Percentiles rank a stretch among this genome's conserved stretches.
Evolutionary conservation across 2,113 vertebrate species (phyloP).

Genomic region (Gymnarchus niloticus): DNA sequence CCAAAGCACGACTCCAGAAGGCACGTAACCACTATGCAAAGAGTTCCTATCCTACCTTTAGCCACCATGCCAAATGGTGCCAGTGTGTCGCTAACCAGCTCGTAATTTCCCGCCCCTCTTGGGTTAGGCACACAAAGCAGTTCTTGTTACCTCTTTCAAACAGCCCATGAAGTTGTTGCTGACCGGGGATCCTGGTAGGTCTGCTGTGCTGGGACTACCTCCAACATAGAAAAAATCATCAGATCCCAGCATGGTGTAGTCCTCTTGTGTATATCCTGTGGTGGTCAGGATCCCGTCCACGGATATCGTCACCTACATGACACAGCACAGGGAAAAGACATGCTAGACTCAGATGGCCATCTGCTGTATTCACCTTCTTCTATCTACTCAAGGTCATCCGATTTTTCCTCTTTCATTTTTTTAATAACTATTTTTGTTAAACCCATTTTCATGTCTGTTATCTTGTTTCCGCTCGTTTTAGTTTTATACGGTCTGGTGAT

Average conservation of each 20-base stretch:
- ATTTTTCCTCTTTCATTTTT: slow-evolving; percentile 33
- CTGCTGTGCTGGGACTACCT: slow-evolving; percentile 96
- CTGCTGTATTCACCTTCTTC: slow-evolving; percentile 66
- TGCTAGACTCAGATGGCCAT: slow-evolving; percentile 97
- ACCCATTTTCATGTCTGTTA: slow-evolving; percentile 95
- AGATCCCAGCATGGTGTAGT: slow-evolving; percentile 99
- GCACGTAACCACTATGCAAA: not conserved
- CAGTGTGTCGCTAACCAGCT: too few species aligned
- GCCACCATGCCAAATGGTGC: too few species aligned
- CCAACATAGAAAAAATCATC: slow-evolving; percentile 99
- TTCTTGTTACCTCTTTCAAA: slow-evolving; percentile 88
- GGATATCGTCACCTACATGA: slow-evolving; percentile 99
- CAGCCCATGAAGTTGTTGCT: slow-evolving; percentile 99
- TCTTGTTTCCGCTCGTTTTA: slow-evolving; percentile 19
- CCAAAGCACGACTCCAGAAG: not conserved
- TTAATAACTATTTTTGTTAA: slow-evolving; percentile 46
- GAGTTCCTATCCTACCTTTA: too few species aligned
- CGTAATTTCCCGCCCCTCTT: not conserved
- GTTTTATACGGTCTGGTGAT: slow-evolving; percentile 67
- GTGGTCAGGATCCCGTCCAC: slow-evolving; percentile 99
- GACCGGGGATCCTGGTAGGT: slow-evolving; percentile 96
- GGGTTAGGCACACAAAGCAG: not conserved
- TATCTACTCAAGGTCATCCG: slow-evolving; percentile 53
- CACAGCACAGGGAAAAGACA: slow-evolving; percentile 99
- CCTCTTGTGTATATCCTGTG: slow-evolving; percentile 99